A percentile compares a stretch with the other conserved stretches of the same genome.
Evolutionary conservation across 1,140 invertebrate genomes (phyloP).

Genomic region (Arion vulgaris): DNA sequence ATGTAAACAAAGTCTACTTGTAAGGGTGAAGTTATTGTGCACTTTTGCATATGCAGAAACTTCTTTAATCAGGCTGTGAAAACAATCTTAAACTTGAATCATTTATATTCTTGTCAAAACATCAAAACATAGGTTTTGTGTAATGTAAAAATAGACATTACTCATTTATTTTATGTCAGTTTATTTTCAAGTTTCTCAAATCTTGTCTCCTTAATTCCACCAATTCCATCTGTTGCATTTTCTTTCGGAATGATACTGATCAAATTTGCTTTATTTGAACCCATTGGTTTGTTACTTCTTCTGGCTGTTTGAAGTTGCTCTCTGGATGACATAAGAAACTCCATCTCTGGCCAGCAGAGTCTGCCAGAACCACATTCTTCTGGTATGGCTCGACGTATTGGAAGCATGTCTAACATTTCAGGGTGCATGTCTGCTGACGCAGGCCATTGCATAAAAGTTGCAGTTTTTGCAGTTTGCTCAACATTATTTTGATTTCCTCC

Average conservation of each 20-base stretch:
- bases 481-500: not conserved
- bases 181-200: conserved; percentile 23
- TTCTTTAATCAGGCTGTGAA: too few relatives aligned
- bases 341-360: conserved; percentile 38
- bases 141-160: too few relatives aligned
- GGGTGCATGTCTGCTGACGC: conserved; percentile 36
- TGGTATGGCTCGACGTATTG: conserved; percentile 11
- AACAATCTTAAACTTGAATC: too few relatives aligned
- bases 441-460: conserved; percentile 32
- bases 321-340: conserved; percentile 34
- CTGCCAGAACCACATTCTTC: conserved; percentile 21
- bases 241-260: conserved; percentile 32
- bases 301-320: conserved; percentile 28
- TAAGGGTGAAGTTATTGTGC: too few relatives aligned
- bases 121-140: too few relatives aligned
- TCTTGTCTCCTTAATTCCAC: conserved; percentile 6
- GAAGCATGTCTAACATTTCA: conserved; percentile 40
- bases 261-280: conserved; percentile 36
- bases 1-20: too few relatives aligned
- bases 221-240: not conserved
- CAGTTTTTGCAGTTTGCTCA: conserved; percentile 12
- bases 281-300: conserved; percentile 38
- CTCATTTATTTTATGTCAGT: not conserved
- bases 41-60: too few relatives aligned
- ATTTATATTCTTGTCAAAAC: too few relatives aligned